Evolutionary conservation across 2,113 vertebrate species (phyloP).

Genomic region (Talpa occidentalis): DNA sequence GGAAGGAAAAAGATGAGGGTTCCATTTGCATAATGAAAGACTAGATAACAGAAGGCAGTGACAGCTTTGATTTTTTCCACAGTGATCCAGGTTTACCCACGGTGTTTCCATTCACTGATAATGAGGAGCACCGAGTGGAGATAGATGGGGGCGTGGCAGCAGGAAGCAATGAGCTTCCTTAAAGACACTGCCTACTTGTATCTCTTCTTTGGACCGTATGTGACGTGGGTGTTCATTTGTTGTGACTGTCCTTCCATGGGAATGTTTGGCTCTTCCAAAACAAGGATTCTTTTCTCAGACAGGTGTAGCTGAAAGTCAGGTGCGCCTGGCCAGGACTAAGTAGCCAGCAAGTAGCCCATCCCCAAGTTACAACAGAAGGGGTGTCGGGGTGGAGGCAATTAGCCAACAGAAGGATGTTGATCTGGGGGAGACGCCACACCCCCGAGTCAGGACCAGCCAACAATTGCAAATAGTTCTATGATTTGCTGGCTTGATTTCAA

Average conservation of each 20-base stretch:
- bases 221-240: not conserved
- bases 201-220: not conserved
- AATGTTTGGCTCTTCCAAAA: not conserved
- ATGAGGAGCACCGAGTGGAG: not conserved
- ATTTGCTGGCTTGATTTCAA: not conserved
- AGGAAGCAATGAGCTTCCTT: not conserved
- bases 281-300: not conserved
- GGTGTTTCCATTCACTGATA: not conserved
- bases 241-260: not conserved
- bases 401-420: not conserved
- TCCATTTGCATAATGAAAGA: not conserved
- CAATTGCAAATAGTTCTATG: not conserved
- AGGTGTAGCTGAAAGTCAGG: not conserved
- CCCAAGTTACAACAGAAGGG: not conserved
- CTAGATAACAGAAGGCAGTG: not conserved
- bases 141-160: accelerated
- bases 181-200: not conserved
- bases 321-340: not conserved
- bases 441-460: not conserved
- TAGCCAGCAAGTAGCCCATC: not conserved
- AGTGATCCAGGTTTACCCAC: not conserved
- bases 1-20: not conserved
- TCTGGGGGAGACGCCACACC: not conserved
- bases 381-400: not conserved
- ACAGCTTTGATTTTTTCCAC: not conserved